Evolutionary conservation across 2,113 vertebrate species (phyloP).

Genomic region (Acrocephalus kingi): DNA sequence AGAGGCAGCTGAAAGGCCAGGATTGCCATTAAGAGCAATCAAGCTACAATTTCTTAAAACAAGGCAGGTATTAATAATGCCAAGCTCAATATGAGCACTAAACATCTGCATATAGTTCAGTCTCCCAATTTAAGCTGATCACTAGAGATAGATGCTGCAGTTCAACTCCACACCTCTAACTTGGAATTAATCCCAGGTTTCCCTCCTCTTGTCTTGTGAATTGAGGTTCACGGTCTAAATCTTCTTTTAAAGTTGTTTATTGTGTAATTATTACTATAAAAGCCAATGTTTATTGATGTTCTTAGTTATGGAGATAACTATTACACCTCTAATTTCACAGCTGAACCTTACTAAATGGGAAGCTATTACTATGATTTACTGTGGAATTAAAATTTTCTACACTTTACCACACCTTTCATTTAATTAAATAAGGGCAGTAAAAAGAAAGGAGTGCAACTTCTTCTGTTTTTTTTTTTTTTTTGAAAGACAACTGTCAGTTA

Average conservation of each 20-base stretch:
- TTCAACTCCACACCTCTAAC: neutral
- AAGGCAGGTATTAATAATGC: neutral
- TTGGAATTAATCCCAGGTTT: neutral
- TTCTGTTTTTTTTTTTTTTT: neutral
- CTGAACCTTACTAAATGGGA: conserved; percentile 7
- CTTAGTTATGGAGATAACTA: conserved; percentile 25
- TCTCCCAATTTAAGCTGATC: neutral
- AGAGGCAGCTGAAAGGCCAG: neutral
- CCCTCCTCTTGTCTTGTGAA: neutral
- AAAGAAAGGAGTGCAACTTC: neutral
- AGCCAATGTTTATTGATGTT: conserved; percentile 3
- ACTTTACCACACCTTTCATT: conserved; percentile 23
- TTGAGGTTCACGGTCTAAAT: neutral
- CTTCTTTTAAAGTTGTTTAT: neutral
- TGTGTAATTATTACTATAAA: conserved; percentile 11
- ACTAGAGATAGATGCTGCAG: neutral
- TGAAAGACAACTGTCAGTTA: neutral
- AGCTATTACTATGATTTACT: conserved; percentile 30
- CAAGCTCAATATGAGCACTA: neutral
- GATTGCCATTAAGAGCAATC: neutral
- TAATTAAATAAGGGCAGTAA: conserved; percentile 38
- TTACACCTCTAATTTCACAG: conserved; percentile 51
- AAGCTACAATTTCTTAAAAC: neutral
- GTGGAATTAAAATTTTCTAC: conserved; percentile 44
- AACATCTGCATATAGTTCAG: neutral